These are phyloP conservation scores for Acrocyrtus sp. DNA, from an alignment of 2,888 invertebrate genomes.

Conservation along the genomic window DNA sequence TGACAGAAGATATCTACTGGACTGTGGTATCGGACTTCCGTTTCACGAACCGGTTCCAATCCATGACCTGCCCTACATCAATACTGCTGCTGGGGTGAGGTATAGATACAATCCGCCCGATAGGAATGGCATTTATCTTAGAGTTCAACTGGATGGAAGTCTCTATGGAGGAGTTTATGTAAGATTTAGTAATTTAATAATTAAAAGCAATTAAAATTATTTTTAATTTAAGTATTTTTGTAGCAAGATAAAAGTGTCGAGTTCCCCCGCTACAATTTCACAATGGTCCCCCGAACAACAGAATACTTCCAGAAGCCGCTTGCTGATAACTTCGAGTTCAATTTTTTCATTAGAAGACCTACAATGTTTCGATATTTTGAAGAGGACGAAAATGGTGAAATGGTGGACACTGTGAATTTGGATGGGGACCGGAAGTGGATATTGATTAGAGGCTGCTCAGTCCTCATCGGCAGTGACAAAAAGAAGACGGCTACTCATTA, in stretches of 20 bases:
- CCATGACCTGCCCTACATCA: conserved; percentile 39
- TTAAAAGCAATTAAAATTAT: not conserved
- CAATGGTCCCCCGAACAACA: conserved; percentile 18
- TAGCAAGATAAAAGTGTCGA: conserved; percentile 23
- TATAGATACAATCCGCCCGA: conserved; percentile 36
- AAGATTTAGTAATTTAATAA: not conserved
- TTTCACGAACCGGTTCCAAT: conserved; percentile 50
- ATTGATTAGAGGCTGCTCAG: conserved; percentile 6
- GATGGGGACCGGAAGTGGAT: conserved; percentile 8
- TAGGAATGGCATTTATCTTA: conserved; percentile 1
- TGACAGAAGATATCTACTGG: conserved; percentile 49
- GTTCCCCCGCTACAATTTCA: conserved; percentile 33
- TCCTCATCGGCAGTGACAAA: conserved; percentile 3
- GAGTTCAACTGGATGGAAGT: conserved; percentile 43
- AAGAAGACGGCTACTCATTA: conserved; percentile 5
- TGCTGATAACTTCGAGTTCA: not conserved
- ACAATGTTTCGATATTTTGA: conserved; percentile 23
- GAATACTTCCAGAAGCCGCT: conserved; percentile 6
- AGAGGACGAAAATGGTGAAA: not conserved
- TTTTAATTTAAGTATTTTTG: not conserved
- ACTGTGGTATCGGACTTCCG: conserved; percentile 50
- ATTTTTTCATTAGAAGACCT: conserved; percentile 11
- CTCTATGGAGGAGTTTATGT: conserved; percentile 33
- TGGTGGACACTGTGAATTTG: not conserved
- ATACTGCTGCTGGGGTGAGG: conserved; percentile 36